These are phyloP conservation scores for Arge pagana DNA, from an alignment of 2,888 invertebrate species.

Conservation along the genomic window DNA sequence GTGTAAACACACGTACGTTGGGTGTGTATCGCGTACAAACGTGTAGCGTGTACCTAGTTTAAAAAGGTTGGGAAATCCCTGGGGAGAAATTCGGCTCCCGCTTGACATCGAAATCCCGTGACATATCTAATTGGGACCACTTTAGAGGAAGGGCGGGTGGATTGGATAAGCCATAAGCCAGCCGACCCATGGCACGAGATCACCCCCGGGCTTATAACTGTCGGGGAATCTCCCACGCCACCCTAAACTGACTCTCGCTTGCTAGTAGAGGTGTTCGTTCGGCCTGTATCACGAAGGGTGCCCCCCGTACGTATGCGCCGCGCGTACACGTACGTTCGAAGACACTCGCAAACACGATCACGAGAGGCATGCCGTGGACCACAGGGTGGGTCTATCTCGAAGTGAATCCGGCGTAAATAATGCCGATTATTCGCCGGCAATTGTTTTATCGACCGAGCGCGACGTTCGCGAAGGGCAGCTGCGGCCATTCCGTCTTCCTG, in stretches of 20 bases:
- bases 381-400: slow-evolving; percentile 40
- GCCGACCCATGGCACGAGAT: slow-evolving; percentile 46
- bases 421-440: slow-evolving; percentile 57
- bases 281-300: slow-evolving; percentile 8
- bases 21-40: too few relatives aligned
- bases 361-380: slow-evolving; percentile 16
- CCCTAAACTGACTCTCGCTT: slow-evolving; percentile 24
- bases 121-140: slow-evolving; percentile 57
- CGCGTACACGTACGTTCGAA: slow-evolving; percentile 21
- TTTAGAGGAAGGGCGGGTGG: slow-evolving; percentile 48
- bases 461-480: slow-evolving; percentile 21
- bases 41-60: slow-evolving; percentile 27
- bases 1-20: too few relatives aligned
- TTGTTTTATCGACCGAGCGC: slow-evolving; percentile 56
- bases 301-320: slow-evolving; percentile 8
- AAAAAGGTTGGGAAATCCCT: slow-evolving; percentile 34
- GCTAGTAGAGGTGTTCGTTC: slow-evolving; percentile 4
- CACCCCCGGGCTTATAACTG: slow-evolving; percentile 52
- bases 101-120: slow-evolving; percentile 55
- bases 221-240: slow-evolving; percentile 38
- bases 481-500: neutral
- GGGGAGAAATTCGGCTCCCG: slow-evolving; percentile 45
- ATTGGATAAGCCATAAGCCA: slow-evolving; percentile 50
- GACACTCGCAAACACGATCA: too few relatives aligned
- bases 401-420: slow-evolving; percentile 57